These are phyloP conservation scores for Tiliacea citrago DNA, from an alignment of 2,888 invertebrate genomes.

Conservation along the genomic window DNA sequence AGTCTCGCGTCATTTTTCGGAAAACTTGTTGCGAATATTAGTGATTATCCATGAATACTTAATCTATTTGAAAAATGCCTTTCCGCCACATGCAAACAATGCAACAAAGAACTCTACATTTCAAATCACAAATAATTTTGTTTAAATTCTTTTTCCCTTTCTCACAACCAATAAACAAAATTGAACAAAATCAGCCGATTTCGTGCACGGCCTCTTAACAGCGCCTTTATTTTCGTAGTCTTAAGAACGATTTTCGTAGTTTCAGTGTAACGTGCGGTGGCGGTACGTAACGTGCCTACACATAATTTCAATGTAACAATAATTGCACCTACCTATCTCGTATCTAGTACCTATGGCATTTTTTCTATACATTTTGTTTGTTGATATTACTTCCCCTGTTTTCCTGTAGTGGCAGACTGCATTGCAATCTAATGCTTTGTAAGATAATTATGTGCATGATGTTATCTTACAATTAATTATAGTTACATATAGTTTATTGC, in stretches of 20 bases:
- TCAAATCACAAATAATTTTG: no score
- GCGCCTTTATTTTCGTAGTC: background rate
- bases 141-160: no score
- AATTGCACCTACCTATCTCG: conserved; percentile 43
- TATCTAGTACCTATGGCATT: conserved; percentile 6
- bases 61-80: no score
- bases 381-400: conserved; percentile 31
- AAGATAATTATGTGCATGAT: conserved; percentile 18
- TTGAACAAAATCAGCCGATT: no score
- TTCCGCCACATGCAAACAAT: no score
- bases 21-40: no score
- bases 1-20: no score
- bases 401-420: conserved; percentile 53
- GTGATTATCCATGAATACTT: no score
- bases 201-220: no score
- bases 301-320: conserved; percentile 44
- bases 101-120: no score
- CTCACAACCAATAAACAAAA: no score
- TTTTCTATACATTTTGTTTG: conserved; percentile 51
- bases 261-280: background rate
- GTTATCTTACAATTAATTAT: conserved; percentile 15
- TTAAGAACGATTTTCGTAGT: conserved; percentile 6
- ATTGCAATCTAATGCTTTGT: conserved; percentile 16
- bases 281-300: conserved; percentile 48
- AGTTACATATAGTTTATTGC: background rate